Evolutionary conservation across 2,113 vertebrate species (phyloP).

Genomic region (Dromaius novaehollandiae): DNA sequence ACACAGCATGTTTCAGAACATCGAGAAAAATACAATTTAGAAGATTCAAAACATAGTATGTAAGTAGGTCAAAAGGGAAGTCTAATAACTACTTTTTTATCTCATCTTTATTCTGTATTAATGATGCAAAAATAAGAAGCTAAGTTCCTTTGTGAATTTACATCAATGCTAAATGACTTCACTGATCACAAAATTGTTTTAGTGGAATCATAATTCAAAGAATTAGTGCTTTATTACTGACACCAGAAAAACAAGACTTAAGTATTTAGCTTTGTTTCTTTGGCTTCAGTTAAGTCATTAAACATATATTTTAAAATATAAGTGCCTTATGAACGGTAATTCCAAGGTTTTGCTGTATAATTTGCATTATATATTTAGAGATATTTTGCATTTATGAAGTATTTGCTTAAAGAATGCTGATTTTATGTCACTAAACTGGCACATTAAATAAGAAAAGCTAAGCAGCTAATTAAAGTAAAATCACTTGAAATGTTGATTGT

Average conservation of each 20-base stretch:
- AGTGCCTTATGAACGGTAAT: not conserved
- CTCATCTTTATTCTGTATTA: not conserved
- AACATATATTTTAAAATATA: not conserved
- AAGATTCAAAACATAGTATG: not conserved
- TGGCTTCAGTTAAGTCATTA: not conserved
- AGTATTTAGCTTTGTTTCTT: not conserved
- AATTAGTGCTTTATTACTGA: not conserved
- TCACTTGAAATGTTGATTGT: not conserved
- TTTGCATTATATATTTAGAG: not conserved
- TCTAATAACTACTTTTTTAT: not conserved
- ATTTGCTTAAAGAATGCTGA: not conserved
- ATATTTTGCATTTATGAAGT: not conserved
- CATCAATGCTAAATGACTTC: not conserved
- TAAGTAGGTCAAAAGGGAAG: not conserved
- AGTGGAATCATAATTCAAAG: not conserved
- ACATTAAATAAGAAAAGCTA: not conserved
- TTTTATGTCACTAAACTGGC: not conserved
- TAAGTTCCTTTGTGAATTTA: not conserved
- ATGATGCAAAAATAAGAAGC: not conserved
- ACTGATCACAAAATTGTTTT: not conserved
- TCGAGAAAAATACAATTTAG: not conserved
- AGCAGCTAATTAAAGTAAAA: not conserved
- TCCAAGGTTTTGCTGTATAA: not conserved
- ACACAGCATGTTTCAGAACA: not conserved
- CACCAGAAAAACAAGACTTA: not conserved